phyloP scores from a whole-genome alignment of 2,888 invertebrate genomes.

The Tuberolachnus salignus region DNA sequence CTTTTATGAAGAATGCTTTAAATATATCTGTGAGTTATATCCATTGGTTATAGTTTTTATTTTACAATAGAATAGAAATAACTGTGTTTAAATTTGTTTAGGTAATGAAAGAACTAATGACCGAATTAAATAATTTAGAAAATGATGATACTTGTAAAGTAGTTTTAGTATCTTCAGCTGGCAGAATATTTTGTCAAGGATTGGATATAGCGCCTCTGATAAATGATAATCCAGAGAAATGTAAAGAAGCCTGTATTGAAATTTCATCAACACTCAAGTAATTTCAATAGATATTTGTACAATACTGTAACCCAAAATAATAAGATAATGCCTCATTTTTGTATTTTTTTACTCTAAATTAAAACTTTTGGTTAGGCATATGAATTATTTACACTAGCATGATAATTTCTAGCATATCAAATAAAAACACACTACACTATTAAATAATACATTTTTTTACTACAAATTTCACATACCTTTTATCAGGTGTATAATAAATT shows the following conservation, averaged over 20 bases:
- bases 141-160: slow-evolving; percentile 71
- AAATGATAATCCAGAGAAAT: slow-evolving; percentile 68
- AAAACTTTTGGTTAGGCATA: too few species aligned
- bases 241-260: slow-evolving; percentile 71
- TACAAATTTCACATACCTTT: too few species aligned
- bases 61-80: neutral
- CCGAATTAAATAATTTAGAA: slow-evolving; percentile 70
- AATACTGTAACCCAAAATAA: neutral
- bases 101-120: slow-evolving; percentile 79
- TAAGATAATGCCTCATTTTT: too few species aligned
- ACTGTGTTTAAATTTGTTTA: slow-evolving; percentile 59
- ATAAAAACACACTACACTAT: too few species aligned
- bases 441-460: too few species aligned
- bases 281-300: slow-evolving; percentile 32
- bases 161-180: slow-evolving; percentile 78
- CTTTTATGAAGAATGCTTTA: slow-evolving; percentile 69
- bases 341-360: too few species aligned
- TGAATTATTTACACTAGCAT: too few species aligned
- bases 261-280: slow-evolving; percentile 71
- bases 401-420: too few species aligned
- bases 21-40: slow-evolving; percentile 67
- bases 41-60: neutral
- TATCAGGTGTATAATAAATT: too few species aligned
- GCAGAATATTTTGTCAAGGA: slow-evolving; percentile 80
- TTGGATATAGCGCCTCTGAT: slow-evolving; percentile 77